phyloP scores from a whole-genome alignment of 2,113 vertebrate species.

The Crotalus tigris region DNA sequence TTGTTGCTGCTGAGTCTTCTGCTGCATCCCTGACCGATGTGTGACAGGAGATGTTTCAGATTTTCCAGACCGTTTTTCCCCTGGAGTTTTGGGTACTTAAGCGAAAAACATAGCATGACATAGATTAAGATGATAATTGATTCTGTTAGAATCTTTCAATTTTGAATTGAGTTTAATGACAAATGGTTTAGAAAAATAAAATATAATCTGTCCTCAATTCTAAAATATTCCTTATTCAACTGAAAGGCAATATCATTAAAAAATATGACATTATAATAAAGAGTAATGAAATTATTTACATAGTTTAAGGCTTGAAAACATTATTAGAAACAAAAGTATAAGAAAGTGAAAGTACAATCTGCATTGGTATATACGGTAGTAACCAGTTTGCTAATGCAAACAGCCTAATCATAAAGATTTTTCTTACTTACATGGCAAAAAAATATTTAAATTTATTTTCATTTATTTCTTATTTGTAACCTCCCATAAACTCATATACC shows the following conservation, averaged over 20 bases:
- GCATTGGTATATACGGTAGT: not conserved
- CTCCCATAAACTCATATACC: not conserved
- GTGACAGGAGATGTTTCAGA: slow-evolving; percentile 93
- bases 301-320: not conserved
- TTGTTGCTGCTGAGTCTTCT: slow-evolving; percentile 72
- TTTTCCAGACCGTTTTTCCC: slow-evolving; percentile 83
- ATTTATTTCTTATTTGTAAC: not conserved
- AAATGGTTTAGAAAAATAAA: not conserved
- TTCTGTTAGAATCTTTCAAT: not conserved
- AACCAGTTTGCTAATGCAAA: not conserved
- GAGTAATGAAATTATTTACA: not conserved
- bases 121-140: not conserved
- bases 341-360: not conserved
- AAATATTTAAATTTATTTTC: not conserved
- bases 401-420: not conserved
- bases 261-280: not conserved
- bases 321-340: not conserved
- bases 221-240: not conserved
- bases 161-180: not conserved
- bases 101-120: slow-evolving; percentile 27
- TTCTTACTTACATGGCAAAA: not conserved
- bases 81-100: slow-evolving; percentile 88
- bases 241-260: not conserved
- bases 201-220: not conserved
- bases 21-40: slow-evolving; percentile 83